phyloP scores from a whole-genome alignment of 1,140 invertebrate species.

The Diprion similis region DNA sequence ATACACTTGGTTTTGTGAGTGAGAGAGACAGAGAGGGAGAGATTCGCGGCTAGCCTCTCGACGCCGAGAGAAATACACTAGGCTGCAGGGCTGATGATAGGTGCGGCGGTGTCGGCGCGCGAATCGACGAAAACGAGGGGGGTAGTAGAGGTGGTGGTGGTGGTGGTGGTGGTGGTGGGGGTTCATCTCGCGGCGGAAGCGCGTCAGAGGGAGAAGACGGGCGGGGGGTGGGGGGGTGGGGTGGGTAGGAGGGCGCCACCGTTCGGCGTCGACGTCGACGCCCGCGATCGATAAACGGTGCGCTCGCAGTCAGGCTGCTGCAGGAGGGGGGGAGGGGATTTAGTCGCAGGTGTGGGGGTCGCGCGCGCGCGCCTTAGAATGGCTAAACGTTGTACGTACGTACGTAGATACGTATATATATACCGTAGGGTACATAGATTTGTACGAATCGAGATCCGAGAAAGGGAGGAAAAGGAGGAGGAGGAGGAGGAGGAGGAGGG shows the following conservation, averaged over 20 bases:
- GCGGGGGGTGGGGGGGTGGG: slow-evolving; percentile 25
- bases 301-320: slow-evolving; percentile 35
- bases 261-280: slow-evolving; percentile 51
- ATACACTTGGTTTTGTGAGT: too few species aligned
- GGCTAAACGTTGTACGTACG: background rate
- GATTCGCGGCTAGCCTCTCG: background rate
- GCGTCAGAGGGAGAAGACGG: slow-evolving; percentile 26
- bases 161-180: slow-evolving; percentile 25
- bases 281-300: slow-evolving; percentile 43
- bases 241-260: slow-evolving; percentile 52
- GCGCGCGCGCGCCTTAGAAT: slow-evolving; percentile 1
- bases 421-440: background rate
- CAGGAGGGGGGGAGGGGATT: slow-evolving; percentile 25
- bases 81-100: background rate
- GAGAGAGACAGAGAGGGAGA: too few species aligned
- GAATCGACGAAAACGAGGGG: background rate
- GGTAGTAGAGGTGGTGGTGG: slow-evolving; percentile 35
- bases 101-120: slow-evolving; percentile 16
- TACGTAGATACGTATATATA: too few species aligned
- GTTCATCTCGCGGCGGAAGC: slow-evolving; percentile 25
- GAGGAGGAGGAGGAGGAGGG: background rate
- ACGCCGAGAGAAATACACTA: background rate
- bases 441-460: background rate
- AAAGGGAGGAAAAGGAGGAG: slow-evolving; percentile 1
- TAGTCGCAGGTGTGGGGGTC: slow-evolving; percentile 1